Evolutionary conservation across 2,113 vertebrate species (phyloP).

Genomic region (Porphyrio hochstetteri): DNA sequence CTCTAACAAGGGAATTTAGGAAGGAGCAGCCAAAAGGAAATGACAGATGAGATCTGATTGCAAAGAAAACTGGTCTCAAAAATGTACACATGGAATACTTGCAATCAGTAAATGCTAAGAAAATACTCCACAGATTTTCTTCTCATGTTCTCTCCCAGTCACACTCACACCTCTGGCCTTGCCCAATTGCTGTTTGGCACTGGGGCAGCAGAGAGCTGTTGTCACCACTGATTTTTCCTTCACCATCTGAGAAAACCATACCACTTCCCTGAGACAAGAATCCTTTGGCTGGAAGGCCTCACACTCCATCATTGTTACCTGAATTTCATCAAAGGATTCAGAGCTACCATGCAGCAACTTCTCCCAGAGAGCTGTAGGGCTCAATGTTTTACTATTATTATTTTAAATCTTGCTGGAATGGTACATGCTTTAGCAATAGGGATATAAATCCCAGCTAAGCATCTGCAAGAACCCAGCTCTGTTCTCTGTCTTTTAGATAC

Average conservation of each 20-base stretch:
- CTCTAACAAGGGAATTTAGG: neutral
- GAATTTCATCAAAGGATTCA: neutral
- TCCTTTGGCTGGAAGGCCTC: neutral
- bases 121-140: neutral
- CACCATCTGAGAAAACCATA: neutral
- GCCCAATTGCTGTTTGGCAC: rapidly evolving
- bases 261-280: neutral
- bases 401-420: neutral
- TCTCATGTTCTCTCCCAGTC: neutral
- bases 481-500: neutral
- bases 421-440: neutral
- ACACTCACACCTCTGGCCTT: neutral
- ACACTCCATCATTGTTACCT: neutral
- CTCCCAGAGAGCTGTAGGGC: neutral
- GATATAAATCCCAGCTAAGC: neutral
- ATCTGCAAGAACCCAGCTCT: neutral
- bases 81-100: neutral
- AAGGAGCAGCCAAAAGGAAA: neutral
- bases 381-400: neutral
- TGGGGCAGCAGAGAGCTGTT: neutral
- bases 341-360: neutral
- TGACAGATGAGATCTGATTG: neutral
- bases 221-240: neutral
- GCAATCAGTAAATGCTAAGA: neutral
- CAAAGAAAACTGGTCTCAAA: neutral